phyloP scores from a whole-genome alignment of 2,888 invertebrate genomes.

The Oxystoma pomonae region DNA sequence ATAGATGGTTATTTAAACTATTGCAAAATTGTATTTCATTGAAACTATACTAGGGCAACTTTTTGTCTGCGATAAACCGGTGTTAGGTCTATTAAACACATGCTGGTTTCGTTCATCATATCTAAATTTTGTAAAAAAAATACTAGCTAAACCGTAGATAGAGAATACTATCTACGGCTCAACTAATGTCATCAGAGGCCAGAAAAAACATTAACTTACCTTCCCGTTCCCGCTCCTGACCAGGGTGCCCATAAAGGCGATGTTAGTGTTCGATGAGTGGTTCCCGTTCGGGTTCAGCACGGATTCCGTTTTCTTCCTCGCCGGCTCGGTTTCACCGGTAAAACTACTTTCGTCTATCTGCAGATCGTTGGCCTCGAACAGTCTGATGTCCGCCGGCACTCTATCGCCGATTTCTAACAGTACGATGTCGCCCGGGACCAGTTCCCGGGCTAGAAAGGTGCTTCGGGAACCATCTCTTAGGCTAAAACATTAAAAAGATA shows the following conservation, averaged over 20 bases:
- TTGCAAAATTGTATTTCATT: too few species aligned
- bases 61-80: too few species aligned
- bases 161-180: too few species aligned
- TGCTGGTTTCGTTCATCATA: too few species aligned
- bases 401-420: slow-evolving; percentile 91
- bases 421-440: slow-evolving; percentile 97
- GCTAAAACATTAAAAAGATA: slow-evolving; percentile 90
- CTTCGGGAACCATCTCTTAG: slow-evolving; percentile 82
- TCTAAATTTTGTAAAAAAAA: too few species aligned
- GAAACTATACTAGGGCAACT: too few species aligned
- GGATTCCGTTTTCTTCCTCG: slow-evolving; percentile 63
- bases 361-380: slow-evolving; percentile 88
- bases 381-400: slow-evolving; percentile 92
- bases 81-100: too few species aligned
- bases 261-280: slow-evolving; percentile 71
- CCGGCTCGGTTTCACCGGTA: slow-evolving; percentile 50
- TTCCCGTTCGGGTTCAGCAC: slow-evolving; percentile 50
- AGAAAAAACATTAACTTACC: too few species aligned
- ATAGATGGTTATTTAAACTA: too few species aligned
- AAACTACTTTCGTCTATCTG: slow-evolving; percentile 98
- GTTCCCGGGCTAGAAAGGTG: slow-evolving; percentile 87
- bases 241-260: slow-evolving; percentile 97
- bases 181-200: too few species aligned
- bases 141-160: too few species aligned
- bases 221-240: slow-evolving; percentile 95